Evolutionary conservation across 2,797 vertebrate genomes (phyloP).

Genomic region (Sternarchorhynchus goeldii): DNA sequence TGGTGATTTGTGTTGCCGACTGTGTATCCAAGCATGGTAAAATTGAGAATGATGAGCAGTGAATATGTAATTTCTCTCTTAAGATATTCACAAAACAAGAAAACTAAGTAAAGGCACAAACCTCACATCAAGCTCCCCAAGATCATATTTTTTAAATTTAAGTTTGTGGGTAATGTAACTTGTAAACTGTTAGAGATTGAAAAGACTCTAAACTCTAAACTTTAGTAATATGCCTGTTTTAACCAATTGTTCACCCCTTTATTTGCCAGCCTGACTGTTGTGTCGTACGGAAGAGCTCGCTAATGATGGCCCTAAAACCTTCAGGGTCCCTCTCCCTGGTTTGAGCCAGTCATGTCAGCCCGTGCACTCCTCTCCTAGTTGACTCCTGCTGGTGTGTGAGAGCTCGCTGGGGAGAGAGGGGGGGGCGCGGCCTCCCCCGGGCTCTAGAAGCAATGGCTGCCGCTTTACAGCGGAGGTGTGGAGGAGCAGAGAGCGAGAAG

Average conservation of each 20-base stretch:
- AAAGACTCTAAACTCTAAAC: conserved; percentile 65
- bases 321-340: conserved; percentile 99
- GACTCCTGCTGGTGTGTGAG: conserved; percentile 77
- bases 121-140: conserved; percentile 16
- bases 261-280: conserved; percentile 99
- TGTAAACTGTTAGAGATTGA: conserved; percentile 25
- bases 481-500: conserved; percentile 53
- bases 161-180: conserved; percentile 20
- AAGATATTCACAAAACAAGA: conserved; percentile 4
- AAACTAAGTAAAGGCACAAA: conserved; percentile 24
- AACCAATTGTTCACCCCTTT: conserved; percentile 99
- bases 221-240: conserved; percentile 85
- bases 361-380: conserved; percentile 87
- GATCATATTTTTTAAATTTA: conserved; percentile 18
- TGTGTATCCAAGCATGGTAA: conserved; percentile 23
- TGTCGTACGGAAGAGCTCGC: conserved; percentile 93
- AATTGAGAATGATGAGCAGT: conserved; percentile 14
- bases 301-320: conserved; percentile 98
- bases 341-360: conserved; percentile 95
- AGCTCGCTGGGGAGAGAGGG: conserved; percentile 63
- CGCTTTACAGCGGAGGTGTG: conserved; percentile 56
- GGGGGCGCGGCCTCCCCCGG: conserved; percentile 44
- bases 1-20: conserved; percentile 41
- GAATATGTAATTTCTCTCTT: background rate
- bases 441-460: conserved; percentile 70